These are phyloP conservation scores for Gobio occitaniae DNA, from an alignment of 2,797 vertebrate species.

Conservation along the genomic window DNA sequence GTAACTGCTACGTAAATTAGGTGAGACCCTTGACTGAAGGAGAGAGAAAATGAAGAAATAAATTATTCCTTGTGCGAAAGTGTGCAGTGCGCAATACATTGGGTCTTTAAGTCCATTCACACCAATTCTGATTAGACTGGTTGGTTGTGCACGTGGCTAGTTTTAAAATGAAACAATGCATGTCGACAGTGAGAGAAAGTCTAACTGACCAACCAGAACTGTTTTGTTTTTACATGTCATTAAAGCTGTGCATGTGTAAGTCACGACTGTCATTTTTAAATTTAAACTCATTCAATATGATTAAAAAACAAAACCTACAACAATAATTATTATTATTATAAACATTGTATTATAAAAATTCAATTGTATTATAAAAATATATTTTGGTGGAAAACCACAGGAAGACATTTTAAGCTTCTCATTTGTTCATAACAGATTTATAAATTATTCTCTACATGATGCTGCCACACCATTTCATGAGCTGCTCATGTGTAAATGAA, in stretches of 20 bases:
- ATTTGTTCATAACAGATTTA: not conserved
- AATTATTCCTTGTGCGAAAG: not conserved
- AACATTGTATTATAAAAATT: not conserved
- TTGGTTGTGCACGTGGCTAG: not conserved
- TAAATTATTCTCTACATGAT: not conserved
- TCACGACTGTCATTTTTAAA: not conserved
- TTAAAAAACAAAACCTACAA: not conserved
- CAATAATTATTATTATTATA: not conserved
- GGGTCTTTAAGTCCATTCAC: not conserved
- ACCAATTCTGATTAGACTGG: not conserved
- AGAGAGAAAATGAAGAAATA: constrained; percentile 17
- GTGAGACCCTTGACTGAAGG: constrained; percentile 88
- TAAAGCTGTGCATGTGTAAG: not conserved
- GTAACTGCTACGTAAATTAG: constrained; percentile 91
- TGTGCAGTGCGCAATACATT: not conserved
- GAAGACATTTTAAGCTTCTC: not conserved
- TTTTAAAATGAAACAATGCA: not conserved
- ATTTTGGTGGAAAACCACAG: not conserved
- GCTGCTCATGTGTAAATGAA: not conserved
- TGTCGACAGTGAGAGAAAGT: not conserved
- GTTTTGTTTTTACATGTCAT: not conserved
- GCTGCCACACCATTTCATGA: not conserved
- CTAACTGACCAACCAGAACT: not conserved
- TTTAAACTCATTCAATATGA: not conserved
- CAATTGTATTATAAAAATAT: too few species aligned